Percentiles rank a stretch among this genome's conserved stretches.
phyloP scores from a whole-genome alignment of 2,113 vertebrate species.

The Microtus richardsoni region DNA sequence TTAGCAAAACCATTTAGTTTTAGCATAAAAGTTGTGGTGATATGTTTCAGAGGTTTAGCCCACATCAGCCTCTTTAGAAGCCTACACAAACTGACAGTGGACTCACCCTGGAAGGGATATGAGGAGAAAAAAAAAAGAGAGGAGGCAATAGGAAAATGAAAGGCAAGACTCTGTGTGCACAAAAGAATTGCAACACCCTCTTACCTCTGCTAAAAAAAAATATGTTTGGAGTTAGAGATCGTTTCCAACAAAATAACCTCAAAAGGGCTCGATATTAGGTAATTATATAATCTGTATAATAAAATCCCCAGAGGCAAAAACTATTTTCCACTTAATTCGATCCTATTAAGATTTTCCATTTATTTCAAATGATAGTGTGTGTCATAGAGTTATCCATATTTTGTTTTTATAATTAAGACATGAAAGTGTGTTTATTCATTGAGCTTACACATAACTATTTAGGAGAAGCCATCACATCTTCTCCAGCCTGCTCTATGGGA shows the following conservation, averaged over 20 bases:
- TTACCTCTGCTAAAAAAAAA: slow-evolving; percentile 34
- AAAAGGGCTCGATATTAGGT: slow-evolving; percentile 58
- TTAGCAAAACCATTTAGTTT: slow-evolving; percentile 7
- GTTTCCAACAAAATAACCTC: slow-evolving; percentile 43
- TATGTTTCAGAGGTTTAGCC: background rate
- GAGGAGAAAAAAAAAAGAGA: background rate
- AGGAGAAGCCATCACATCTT: slow-evolving; percentile 72
- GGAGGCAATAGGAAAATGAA: background rate
- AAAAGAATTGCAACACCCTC: background rate
- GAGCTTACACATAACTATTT: slow-evolving; percentile 77
- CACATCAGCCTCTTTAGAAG: background rate
- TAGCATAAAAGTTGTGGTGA: background rate
- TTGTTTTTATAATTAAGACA: slow-evolving; percentile 81
- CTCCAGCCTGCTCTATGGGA: slow-evolving; percentile 79
- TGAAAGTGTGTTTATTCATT: slow-evolving; percentile 81
- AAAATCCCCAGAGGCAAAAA: slow-evolving; percentile 43
- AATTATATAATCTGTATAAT: slow-evolving; percentile 72
- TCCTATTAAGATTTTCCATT: slow-evolving; percentile 69
- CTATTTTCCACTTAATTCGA: slow-evolving; percentile 76
- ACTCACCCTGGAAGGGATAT: background rate
- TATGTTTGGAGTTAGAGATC: slow-evolving; percentile 47
- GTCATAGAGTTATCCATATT: slow-evolving; percentile 76
- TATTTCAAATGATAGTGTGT: slow-evolving; percentile 72
- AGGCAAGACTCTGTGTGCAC: background rate
- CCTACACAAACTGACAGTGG: background rate